Base-by-base conservation (phyloP, 2,888 invertebrate species). In the Mactromeris polynyma region DNA sequence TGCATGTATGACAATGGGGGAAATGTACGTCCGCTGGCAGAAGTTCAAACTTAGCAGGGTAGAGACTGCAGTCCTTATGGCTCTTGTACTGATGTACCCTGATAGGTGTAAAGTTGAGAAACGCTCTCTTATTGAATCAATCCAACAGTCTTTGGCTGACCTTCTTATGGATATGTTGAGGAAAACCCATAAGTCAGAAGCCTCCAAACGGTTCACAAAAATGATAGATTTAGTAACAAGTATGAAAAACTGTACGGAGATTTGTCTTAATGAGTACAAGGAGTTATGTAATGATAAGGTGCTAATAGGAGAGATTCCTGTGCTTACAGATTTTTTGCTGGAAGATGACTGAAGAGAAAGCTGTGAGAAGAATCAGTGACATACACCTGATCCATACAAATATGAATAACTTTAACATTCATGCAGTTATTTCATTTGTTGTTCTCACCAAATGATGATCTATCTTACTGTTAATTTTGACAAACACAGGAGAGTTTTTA, bases 21-120 rank as follows among this genome's bases (percentile, higher is more conserved):
- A 87, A 19, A 81, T 83, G 54, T 89, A 81, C 58, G 31, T 46
- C 19, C 83, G 85, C 19, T 88, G 86, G 89, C 92, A 92, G 73
- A 77, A 80, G 40, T 58, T 92, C 26, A n/a, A 81, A 19, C 38
- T 90, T 33, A 89, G 86, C 26, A 64, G 81, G 54, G 88, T 83
- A 33, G 92, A 92, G 78, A 92, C 84, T 79, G 90, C 88, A 1
- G 6, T 92, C 17, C 40, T 92, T 38, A 81, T 87, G n/a, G 86
- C 89, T 0, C 54, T 92, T 21, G 82, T 84, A 1, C 31, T 92
- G 14, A 77, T 87, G 17, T 89, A 84, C n/a, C 64, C 90, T 9
- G 90, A 92, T 40, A 78, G 90, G 21, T 90, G 92, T 51, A 88
- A 87, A 31, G 46, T 90, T 14, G 88, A 91, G n/a, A 84, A 89